Evolutionary conservation across 2,888 invertebrate species (phyloP).

Genomic region (Athalia rosae): DNA sequence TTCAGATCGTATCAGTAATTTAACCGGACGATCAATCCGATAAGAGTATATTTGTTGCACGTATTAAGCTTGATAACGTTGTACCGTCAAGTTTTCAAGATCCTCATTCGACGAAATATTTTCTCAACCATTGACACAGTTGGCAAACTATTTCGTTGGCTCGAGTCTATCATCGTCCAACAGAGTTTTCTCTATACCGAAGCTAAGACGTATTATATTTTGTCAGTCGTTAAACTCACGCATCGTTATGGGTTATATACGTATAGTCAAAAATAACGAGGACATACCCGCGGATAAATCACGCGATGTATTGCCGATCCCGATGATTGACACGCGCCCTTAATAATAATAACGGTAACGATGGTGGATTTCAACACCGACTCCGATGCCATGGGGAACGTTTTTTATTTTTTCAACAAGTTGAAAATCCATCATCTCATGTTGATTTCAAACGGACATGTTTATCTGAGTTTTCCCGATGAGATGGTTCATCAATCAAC

Average conservation of each 20-base stretch:
- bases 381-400: neutral
- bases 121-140: conserved; percentile 22
- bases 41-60: too few relatives aligned
- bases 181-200: too few relatives aligned
- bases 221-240: neutral
- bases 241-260: neutral
- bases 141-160: neutral
- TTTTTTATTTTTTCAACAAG: neutral
- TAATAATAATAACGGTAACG: conserved; percentile 2
- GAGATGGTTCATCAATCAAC: neutral
- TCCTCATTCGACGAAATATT: conserved; percentile 9
- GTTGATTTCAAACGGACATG: neutral
- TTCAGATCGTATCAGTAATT: too few relatives aligned
- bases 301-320: neutral
- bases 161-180: too few relatives aligned
- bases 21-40: too few relatives aligned
- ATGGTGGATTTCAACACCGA: neutral
- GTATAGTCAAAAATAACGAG: neutral
- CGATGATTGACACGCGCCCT: conserved; percentile 33
- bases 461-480: neutral
- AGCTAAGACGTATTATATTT: neutral
- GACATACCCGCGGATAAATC: neutral
- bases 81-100: neutral
- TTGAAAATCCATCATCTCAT: too few relatives aligned
- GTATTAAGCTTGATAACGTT: neutral